These are phyloP conservation scores for Schizopygopsis malacanthus DNA, from an alignment of 2,797 vertebrate species.

Conservation along the genomic window DNA sequence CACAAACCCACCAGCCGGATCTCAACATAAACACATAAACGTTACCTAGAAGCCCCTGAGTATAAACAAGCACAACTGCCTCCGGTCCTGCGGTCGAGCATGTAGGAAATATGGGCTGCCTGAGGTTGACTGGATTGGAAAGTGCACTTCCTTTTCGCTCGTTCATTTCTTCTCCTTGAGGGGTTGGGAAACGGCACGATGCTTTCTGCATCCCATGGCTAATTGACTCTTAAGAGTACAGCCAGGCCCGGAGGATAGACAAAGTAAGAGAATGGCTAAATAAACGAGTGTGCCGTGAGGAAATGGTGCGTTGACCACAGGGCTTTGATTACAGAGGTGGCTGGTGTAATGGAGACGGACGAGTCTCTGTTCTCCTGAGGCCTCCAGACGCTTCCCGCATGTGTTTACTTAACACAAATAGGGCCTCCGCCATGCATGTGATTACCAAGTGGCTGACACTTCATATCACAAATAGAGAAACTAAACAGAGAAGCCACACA, in stretches of 20 bases:
- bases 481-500: slow-evolving; percentile 12
- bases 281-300: slow-evolving; percentile 43
- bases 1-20: slow-evolving; percentile 7
- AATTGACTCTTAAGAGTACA: slow-evolving; percentile 66
- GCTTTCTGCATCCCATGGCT: slow-evolving; percentile 75
- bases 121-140: slow-evolving; percentile 49
- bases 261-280: slow-evolving; percentile 47
- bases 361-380: slow-evolving; percentile 62
- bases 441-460: slow-evolving; percentile 40
- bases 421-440: slow-evolving; percentile 2
- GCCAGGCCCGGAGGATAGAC: slow-evolving; percentile 66
- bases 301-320: slow-evolving; percentile 40
- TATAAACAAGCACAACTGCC: slow-evolving; percentile 36
- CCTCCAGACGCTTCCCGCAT: slow-evolving; percentile 22
- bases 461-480: slow-evolving; percentile 24
- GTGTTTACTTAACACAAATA: slow-evolving; percentile 47
- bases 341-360: slow-evolving; percentile 27
- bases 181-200: slow-evolving; percentile 27
- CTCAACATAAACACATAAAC: slow-evolving; percentile 27
- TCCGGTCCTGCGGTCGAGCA: slow-evolving; percentile 41
- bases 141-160: slow-evolving; percentile 31
- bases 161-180: slow-evolving; percentile 14
- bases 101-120: slow-evolving; percentile 39
- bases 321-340: slow-evolving; percentile 53
- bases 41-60: slow-evolving; percentile 12